Conservation (phyloP, 92 coral and sea anemone species). For the Actinernus sp. region DNA sequence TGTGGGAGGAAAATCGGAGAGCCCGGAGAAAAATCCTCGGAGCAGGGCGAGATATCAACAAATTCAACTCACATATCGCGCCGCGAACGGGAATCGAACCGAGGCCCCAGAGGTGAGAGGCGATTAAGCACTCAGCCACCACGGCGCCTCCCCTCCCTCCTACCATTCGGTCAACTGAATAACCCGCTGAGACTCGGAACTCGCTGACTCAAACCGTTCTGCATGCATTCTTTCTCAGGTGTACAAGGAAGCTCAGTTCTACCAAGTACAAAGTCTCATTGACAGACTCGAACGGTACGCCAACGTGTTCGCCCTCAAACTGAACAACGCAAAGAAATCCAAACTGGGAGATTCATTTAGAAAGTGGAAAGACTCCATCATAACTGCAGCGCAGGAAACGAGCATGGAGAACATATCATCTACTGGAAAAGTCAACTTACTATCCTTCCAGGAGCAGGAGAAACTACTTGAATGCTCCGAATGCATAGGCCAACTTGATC, state of each 20-base stretch:
- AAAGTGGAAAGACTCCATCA: constrained; percentile 75
- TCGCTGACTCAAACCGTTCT: too few species aligned
- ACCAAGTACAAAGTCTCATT: constrained; percentile 81
- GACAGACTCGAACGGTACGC: constrained; percentile 85
- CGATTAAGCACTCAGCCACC: too few species aligned
- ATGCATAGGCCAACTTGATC: constrained; percentile 84
- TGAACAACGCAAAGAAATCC: constrained; percentile 75
- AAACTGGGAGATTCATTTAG: constrained; percentile 80
- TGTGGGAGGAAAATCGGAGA: too few species aligned
- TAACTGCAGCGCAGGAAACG: constrained; percentile 82
- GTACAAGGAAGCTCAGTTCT: constrained; percentile 91
- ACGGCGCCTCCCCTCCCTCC: too few species aligned
- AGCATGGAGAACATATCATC: constrained; percentile 76
- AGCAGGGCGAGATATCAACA: too few species aligned
- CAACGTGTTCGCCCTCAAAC: constrained; percentile 81
- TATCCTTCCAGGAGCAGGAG: constrained; percentile 75
- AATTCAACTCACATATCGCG: too few species aligned
- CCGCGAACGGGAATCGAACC: too few species aligned
- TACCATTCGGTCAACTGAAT: too few species aligned
- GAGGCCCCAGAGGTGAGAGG: too few species aligned
- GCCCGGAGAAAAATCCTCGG: too few species aligned
- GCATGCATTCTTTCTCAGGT: too few species aligned
- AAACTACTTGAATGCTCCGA: constrained; percentile 61
- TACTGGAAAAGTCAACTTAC: constrained; percentile 66
- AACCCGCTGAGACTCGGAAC: too few species aligned